Evolutionary conservation across 2,797 vertebrate genomes (phyloP).

Genomic region (Sebastes steindachneri): DNA sequence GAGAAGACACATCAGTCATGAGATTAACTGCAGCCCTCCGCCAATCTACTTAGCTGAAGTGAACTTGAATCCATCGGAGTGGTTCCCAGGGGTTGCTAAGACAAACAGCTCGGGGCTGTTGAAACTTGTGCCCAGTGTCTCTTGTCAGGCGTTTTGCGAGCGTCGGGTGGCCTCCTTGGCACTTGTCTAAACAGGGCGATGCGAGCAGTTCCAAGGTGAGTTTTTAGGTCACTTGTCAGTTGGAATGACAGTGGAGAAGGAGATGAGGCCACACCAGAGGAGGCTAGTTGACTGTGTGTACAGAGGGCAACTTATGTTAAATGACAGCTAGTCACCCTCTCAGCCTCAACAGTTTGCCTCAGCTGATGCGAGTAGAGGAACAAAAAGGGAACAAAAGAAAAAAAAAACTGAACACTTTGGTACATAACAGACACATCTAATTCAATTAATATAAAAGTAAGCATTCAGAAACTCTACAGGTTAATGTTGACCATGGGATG

Average conservation of each 20-base stretch:
- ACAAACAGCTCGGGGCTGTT: slow-evolving; percentile 65
- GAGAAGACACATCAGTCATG: slow-evolving; percentile 58
- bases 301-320: slow-evolving; percentile 47
- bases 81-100: slow-evolving; percentile 55
- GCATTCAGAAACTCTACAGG: not conserved
- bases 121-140: slow-evolving; percentile 58
- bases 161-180: slow-evolving; percentile 40
- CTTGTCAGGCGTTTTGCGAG: slow-evolving; percentile 55
- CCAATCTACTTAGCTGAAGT: slow-evolving; percentile 63
- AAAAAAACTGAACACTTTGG: not conserved
- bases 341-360: slow-evolving; percentile 25
- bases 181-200: slow-evolving; percentile 70
- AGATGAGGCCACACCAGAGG: slow-evolving; percentile 51
- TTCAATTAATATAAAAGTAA: not conserved
- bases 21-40: slow-evolving; percentile 54
- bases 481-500: not conserved
- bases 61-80: slow-evolving; percentile 51
- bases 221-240: slow-evolving; percentile 79
- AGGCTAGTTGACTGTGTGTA: slow-evolving; percentile 56
- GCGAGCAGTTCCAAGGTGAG: slow-evolving; percentile 75
- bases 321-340: slow-evolving; percentile 46
- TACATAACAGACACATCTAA: not conserved
- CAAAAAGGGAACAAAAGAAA: not conserved
- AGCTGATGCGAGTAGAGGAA: not conserved
- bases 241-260: slow-evolving; percentile 64